phyloP scores from a whole-genome alignment of 2,888 invertebrate genomes.

The Drosophila mayaguana region DNA sequence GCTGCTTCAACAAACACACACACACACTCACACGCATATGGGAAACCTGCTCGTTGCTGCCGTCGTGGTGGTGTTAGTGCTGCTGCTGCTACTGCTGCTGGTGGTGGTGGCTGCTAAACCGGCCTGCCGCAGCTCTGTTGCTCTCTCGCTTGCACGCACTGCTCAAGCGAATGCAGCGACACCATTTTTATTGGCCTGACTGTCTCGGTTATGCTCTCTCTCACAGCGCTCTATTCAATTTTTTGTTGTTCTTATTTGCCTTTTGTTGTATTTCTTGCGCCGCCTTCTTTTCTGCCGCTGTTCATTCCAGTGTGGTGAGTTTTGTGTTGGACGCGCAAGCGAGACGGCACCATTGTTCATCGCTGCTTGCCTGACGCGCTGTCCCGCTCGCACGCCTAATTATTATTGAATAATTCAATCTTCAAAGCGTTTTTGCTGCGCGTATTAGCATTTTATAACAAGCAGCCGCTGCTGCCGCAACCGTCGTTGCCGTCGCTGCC shows the following conservation, averaged over 20 bases:
- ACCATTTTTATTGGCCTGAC: slow-evolving; percentile 79
- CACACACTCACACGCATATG: slow-evolving; percentile 32
- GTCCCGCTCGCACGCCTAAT: slow-evolving; percentile 73
- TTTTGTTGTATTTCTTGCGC: slow-evolving; percentile 62
- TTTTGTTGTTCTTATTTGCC: slow-evolving; percentile 57
- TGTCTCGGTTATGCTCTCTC: slow-evolving; percentile 59
- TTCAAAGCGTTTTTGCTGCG: slow-evolving; percentile 79
- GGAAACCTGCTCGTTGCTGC: slow-evolving; percentile 17
- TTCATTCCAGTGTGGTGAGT: slow-evolving; percentile 77
- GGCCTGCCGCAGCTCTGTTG: slow-evolving; percentile 41
- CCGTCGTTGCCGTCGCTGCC: slow-evolving; percentile 23
- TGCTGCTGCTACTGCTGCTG: slow-evolving; percentile 34
- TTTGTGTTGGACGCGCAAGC: slow-evolving; percentile 38
- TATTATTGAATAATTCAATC: slow-evolving; percentile 82
- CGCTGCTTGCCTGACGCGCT: slow-evolving; percentile 18
- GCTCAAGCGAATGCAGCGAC: slow-evolving; percentile 52
- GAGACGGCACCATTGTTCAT: slow-evolving; percentile 32
- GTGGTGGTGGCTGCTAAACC: slow-evolving; percentile 64
- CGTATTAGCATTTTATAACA: slow-evolving; percentile 81
- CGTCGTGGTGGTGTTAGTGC: slow-evolving; percentile 45
- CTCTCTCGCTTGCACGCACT: slow-evolving; percentile 43
- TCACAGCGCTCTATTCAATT: slow-evolving; percentile 35
- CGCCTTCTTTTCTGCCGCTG: slow-evolving; percentile 74
- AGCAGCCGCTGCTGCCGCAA: slow-evolving; percentile 61
- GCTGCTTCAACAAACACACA: slow-evolving; percentile 38